Evolutionary conservation across 2,888 invertebrate genomes (phyloP).

Genomic region (Oscheius sp.): DNA sequence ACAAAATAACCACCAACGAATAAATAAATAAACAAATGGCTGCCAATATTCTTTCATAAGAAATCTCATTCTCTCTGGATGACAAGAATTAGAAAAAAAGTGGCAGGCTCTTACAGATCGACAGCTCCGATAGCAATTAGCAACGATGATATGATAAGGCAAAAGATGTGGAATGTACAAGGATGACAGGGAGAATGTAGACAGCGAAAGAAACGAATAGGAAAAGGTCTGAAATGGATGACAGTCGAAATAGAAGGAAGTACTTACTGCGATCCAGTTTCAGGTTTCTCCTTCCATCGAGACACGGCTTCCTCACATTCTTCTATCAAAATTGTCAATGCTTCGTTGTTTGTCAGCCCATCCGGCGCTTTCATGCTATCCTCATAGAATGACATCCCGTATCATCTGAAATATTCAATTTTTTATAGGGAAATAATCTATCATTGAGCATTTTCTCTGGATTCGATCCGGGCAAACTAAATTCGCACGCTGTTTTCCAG

Average conservation of each 20-base stretch:
- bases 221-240: background rate
- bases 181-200: background rate
- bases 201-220: background rate
- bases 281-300: background rate
- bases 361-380: background rate
- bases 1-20: conserved; percentile 29
- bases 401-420: background rate
- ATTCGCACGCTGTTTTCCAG: too few species aligned
- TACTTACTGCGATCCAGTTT: background rate
- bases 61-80: conserved; percentile 45
- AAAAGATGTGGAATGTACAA: background rate
- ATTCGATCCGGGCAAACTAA: too few species aligned
- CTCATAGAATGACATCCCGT: background rate
- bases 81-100: background rate
- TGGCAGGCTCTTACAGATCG: conserved; percentile 47
- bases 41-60: conserved; percentile 28
- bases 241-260: background rate
- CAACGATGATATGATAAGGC: conserved; percentile 12
- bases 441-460: too few species aligned
- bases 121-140: conserved; percentile 49
- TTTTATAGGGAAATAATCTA: background rate
- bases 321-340: conserved; percentile 17
- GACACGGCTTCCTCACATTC: conserved; percentile 17
- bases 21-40: conserved; percentile 42
- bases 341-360: conserved; percentile 27